These are phyloP conservation scores for Labrus mixtus DNA, from an alignment of 2,113 vertebrate species.

Conservation along the genomic window DNA sequence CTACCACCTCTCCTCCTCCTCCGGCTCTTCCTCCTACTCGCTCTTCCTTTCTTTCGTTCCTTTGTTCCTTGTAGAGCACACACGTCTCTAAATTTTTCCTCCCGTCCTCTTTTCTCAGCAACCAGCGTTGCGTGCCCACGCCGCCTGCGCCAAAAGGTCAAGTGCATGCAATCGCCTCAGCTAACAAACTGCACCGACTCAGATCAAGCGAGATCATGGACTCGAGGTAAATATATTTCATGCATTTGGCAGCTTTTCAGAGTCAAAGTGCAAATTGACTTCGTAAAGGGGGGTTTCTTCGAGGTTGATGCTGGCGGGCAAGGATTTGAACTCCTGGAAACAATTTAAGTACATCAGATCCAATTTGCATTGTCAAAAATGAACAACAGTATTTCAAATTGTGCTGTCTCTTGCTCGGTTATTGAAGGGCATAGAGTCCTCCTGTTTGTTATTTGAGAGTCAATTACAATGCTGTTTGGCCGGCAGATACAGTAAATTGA, in stretches of 20 bases:
- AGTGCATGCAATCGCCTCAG: slow-evolving; percentile 71
- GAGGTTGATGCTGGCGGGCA: slow-evolving; percentile 35
- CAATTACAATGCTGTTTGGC: slow-evolving; percentile 60
- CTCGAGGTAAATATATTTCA: slow-evolving; percentile 65
- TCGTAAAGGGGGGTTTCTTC: slow-evolving; percentile 22
- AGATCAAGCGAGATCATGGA: slow-evolving; percentile 70
- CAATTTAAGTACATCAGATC: slow-evolving; percentile 43
- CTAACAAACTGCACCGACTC: slow-evolving; percentile 65
- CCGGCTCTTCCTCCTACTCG: slow-evolving; percentile 39
- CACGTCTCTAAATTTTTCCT: slow-evolving; percentile 25
- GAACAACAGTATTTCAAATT: slow-evolving; percentile 36
- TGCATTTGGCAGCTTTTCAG: slow-evolving; percentile 56
- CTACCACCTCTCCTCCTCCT: slow-evolving; percentile 47
- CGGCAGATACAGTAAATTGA: slow-evolving; percentile 51
- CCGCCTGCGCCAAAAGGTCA: slow-evolving; percentile 69
- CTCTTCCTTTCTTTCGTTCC: slow-evolving; percentile 28
- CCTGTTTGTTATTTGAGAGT: slow-evolving; percentile 62
- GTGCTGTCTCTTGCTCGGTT: slow-evolving; percentile 2
- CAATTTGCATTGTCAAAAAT: slow-evolving; percentile 18
- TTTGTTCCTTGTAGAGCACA: slow-evolving; percentile 14
- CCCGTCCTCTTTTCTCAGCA: slow-evolving; percentile 22
- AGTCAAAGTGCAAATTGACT: slow-evolving; percentile 65
- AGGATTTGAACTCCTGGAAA: slow-evolving; percentile 56
- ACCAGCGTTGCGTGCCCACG: slow-evolving; percentile 52
- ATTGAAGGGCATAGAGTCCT: slow-evolving; percentile 49